phyloP scores from a whole-genome alignment of 2,888 invertebrate species.

The Cataglyphis albicans region DNA sequence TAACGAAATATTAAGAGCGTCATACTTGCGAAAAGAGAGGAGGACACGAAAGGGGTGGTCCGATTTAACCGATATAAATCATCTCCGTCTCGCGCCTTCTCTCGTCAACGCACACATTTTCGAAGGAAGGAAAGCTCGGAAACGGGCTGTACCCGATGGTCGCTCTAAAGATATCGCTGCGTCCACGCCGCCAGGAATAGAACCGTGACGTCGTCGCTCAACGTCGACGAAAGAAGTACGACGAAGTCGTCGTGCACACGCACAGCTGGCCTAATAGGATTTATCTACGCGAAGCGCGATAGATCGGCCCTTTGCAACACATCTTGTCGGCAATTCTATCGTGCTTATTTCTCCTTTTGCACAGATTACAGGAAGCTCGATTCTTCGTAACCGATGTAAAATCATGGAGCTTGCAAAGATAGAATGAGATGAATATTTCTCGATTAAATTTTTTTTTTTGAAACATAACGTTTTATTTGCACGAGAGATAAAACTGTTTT shows the following conservation, averaged over 20 bases:
- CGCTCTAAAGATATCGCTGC: conserved; percentile 84
- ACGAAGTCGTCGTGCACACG: conserved; percentile 54
- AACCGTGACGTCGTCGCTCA: conserved; percentile 80
- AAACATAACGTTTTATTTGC: background rate
- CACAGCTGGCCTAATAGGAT: conserved; percentile 52
- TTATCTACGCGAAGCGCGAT: conserved; percentile 45
- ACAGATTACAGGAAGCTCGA: background rate
- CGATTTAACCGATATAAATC: conserved; percentile 53
- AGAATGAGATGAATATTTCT: background rate
- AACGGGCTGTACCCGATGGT: conserved; percentile 78
- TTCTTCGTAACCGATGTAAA: background rate
- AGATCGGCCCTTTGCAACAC: conserved; percentile 17
- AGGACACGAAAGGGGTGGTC: background rate
- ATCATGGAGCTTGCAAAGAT: background rate
- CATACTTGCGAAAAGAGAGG: background rate
- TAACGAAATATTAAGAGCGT: background rate
- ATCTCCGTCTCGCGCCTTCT: conserved; percentile 50
- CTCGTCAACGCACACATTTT: conserved; percentile 56
- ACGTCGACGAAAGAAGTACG: conserved; percentile 69
- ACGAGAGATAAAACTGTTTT: background rate
- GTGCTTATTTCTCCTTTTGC: background rate
- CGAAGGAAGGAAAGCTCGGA: conserved; percentile 72
- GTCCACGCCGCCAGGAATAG: conserved; percentile 82
- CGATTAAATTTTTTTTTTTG: background rate
- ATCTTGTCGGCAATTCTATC: background rate